phyloP scores from a whole-genome alignment of 2,113 vertebrate species.

The Phaethornis superciliosus region DNA sequence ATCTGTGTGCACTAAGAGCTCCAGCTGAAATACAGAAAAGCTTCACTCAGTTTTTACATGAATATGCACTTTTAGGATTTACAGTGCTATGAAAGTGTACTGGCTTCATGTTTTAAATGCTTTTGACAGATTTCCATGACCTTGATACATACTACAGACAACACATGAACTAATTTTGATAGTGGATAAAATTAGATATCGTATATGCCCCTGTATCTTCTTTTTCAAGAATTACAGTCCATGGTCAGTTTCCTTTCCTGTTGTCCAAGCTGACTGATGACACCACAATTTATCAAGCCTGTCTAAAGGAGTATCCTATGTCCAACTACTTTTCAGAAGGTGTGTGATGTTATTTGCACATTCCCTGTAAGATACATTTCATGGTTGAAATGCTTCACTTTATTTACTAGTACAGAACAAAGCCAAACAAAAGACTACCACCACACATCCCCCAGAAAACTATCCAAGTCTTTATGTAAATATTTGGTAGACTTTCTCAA shows the following conservation, averaged over 20 bases:
- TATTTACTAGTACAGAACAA: neutral
- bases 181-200: neutral
- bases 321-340: neutral
- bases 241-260: neutral
- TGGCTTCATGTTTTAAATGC: neutral
- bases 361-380: neutral
- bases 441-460: fast-evolving
- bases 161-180: neutral
- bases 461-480: neutral
- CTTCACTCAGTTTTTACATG: neutral
- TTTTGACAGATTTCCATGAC: neutral
- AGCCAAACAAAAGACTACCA: neutral
- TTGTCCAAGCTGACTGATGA: neutral
- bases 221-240: neutral
- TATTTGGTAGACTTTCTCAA: neutral
- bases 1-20: constrained; percentile 90
- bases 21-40: constrained; percentile 81
- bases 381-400: neutral
- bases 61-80: neutral
- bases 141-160: neutral
- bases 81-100: neutral
- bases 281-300: neutral
- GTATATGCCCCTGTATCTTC: neutral
- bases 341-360: neutral
- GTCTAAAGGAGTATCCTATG: neutral